A percentile compares a stretch with the other conserved stretches of the same genome.
These are phyloP conservation scores for Zelleria hepariella DNA, from an alignment of 2,888 invertebrate genomes.

Conservation along the genomic window DNA sequence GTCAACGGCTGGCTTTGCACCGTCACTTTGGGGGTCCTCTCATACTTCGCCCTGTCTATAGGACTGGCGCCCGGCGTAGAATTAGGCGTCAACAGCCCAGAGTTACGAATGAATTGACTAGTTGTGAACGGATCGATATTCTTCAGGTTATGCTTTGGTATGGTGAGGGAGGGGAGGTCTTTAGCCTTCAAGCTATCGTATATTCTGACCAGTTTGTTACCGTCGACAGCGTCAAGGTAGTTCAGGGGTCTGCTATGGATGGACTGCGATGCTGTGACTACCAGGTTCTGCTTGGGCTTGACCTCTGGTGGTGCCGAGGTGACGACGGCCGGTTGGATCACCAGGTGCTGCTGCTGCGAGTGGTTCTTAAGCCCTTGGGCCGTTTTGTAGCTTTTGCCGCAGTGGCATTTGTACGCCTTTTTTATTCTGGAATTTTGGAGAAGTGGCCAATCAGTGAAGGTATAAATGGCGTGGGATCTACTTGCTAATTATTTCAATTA, in stretches of 20 bases:
- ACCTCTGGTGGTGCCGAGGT: neutral
- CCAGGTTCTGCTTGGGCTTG: slow-evolving; percentile 37
- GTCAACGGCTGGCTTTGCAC: slow-evolving; percentile 31
- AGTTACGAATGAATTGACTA: slow-evolving; percentile 22
- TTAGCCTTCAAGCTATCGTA: slow-evolving; percentile 55
- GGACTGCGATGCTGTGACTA: slow-evolving; percentile 52
- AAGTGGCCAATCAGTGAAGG: neutral
- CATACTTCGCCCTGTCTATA: slow-evolving; percentile 36
- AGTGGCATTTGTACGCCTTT: slow-evolving; percentile 86
- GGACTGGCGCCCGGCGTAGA: slow-evolving; percentile 53
- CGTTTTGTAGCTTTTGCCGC: slow-evolving; percentile 89
- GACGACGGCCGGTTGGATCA: slow-evolving; percentile 1
- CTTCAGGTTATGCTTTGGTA: slow-evolving; percentile 51
- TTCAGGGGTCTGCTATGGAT: slow-evolving; percentile 29
- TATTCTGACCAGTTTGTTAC: slow-evolving; percentile 53
- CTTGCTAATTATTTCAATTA: too few species aligned
- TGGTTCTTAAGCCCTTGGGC: slow-evolving; percentile 84
- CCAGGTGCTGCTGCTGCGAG: slow-evolving; percentile 54
- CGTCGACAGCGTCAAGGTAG: slow-evolving; percentile 36
- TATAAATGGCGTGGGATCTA: neutral
- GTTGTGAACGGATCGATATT: slow-evolving; percentile 31
- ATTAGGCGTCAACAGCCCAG: slow-evolving; percentile 64
- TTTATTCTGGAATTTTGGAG: slow-evolving; percentile 73
- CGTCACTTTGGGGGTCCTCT: slow-evolving; percentile 43
- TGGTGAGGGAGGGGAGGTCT: slow-evolving; percentile 48